Percentiles rank a stretch among this genome's conserved stretches.
Evolutionary conservation across 2,113 vertebrate genomes (phyloP).

Genomic region (Mobula hypostoma): DNA sequence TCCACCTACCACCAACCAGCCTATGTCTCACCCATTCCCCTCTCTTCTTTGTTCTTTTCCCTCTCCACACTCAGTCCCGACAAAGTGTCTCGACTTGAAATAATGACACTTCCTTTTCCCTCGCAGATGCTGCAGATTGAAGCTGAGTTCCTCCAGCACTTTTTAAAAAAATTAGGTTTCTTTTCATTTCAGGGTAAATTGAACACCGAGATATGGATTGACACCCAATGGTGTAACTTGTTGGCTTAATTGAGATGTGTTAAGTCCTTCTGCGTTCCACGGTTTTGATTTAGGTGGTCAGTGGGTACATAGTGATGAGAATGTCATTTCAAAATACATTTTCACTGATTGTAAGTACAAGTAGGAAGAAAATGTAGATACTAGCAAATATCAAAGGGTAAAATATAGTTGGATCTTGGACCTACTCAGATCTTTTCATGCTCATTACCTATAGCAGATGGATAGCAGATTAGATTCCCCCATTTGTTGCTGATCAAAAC

Average conservation of each 20-base stretch:
- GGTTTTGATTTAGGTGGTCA: neutral
- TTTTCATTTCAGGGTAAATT: neutral
- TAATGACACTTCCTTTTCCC: too few relatives aligned
- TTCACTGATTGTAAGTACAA: neutral
- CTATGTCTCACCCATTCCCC: too few relatives aligned
- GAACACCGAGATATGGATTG: neutral
- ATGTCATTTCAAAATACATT: neutral
- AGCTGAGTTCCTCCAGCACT: too few relatives aligned
- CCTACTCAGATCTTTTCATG: too few relatives aligned
- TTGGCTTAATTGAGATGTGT: neutral
- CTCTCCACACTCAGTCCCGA: too few relatives aligned
- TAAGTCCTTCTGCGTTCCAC: neutral
- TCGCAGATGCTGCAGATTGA: too few relatives aligned
- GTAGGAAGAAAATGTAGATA: neutral
- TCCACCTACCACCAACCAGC: too few relatives aligned
- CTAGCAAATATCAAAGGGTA: neutral
- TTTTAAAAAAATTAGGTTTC: too few relatives aligned
- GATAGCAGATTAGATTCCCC: neutral
- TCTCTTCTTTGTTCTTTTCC: too few relatives aligned
- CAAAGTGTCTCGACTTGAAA: too few relatives aligned
- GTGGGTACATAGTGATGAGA: neutral
- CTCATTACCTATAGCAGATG: neutral
- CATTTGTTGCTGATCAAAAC: too few relatives aligned
- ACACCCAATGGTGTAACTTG: neutral
- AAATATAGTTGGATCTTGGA: neutral